Percentiles rank a stretch among this genome's conserved stretches.
phyloP scores from a whole-genome alignment of 2,888 invertebrate species.

The Liodrosophila aerea region DNA sequence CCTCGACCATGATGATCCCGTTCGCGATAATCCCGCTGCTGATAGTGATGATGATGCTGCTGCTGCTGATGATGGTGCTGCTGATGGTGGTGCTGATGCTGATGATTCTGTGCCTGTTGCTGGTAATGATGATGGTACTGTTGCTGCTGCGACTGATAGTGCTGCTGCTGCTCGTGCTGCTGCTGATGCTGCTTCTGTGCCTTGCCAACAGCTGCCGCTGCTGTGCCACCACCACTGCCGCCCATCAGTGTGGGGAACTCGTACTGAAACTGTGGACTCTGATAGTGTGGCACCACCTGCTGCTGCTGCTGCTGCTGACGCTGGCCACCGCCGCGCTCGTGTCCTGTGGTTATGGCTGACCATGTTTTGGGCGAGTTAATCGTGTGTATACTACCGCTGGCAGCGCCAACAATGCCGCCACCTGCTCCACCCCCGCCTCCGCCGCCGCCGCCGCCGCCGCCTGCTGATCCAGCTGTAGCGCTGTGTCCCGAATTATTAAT shows the following conservation, averaged over 20 bases:
- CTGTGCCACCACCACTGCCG: constrained; percentile 67
- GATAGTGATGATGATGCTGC: constrained; percentile 52
- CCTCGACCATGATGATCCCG: constrained; percentile 57
- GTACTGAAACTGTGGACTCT: constrained; percentile 96
- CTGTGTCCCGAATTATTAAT: constrained; percentile 68
- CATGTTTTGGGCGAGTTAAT: constrained; percentile 85
- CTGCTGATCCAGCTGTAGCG: constrained; percentile 20
- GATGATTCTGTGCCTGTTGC: constrained; percentile 50
- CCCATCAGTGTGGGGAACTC: constrained; percentile 93
- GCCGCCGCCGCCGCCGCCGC: constrained; percentile 28
- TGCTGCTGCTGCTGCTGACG: constrained; percentile 46
- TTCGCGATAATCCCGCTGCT: constrained; percentile 67
- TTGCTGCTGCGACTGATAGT: constrained; percentile 61
- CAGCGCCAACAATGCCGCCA: constrained; percentile 16
- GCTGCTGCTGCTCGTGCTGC: constrained; percentile 63
- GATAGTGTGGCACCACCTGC: constrained; percentile 86
- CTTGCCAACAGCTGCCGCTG: constrained; percentile 38
- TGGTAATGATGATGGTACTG: constrained; percentile 52
- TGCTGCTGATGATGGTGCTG: constrained; percentile 53
- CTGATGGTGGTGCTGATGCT: constrained; percentile 47
- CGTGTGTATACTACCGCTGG: constrained; percentile 44
- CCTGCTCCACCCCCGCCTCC: constrained; percentile 34
- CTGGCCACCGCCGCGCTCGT: constrained; percentile 71
- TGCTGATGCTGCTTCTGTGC: constrained; percentile 46
- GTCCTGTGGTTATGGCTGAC: constrained; percentile 85